Conservation (phyloP, 1,140 invertebrate species). For the Euura lappo region DNA sequence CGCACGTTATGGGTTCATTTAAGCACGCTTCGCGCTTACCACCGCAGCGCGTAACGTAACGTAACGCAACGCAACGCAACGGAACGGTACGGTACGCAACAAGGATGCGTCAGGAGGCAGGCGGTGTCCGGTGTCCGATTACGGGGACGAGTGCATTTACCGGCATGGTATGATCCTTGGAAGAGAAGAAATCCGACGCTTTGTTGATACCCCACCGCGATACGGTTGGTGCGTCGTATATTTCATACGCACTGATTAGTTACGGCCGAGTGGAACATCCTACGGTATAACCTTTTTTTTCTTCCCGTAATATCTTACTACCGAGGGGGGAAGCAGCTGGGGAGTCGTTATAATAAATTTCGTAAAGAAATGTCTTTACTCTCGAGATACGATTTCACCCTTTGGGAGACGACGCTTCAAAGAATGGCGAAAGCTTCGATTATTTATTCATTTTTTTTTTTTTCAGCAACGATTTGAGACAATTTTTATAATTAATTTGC, state of each 20-base stretch:
- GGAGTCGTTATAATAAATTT: constrained; percentile 16
- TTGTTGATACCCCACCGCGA: background rate
- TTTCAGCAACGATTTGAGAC: too few species aligned
- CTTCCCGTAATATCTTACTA: too few species aligned
- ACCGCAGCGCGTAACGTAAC: background rate
- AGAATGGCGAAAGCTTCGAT: too few species aligned
- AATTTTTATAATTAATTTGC: constrained; percentile 49
- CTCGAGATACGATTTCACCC: too few species aligned
- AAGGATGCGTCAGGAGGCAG: background rate
- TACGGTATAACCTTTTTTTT: background rate
- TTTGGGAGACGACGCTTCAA: too few species aligned
- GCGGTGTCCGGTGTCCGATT: background rate
- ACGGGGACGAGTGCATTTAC: background rate
- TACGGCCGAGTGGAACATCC: background rate
- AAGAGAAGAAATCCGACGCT: constrained; percentile 3
- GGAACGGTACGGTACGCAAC: background rate
- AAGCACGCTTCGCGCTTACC: background rate
- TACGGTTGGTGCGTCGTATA: background rate
- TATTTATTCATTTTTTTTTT: too few species aligned
- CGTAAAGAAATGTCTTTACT: constrained; percentile 22
- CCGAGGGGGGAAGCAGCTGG: too few species aligned
- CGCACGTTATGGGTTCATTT: constrained; percentile 4
- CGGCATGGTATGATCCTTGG: background rate
- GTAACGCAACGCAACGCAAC: background rate
- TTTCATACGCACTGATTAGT: background rate